Evolutionary conservation across 2,888 invertebrate species (phyloP).

Genomic region (Apamea anceps): DNA sequence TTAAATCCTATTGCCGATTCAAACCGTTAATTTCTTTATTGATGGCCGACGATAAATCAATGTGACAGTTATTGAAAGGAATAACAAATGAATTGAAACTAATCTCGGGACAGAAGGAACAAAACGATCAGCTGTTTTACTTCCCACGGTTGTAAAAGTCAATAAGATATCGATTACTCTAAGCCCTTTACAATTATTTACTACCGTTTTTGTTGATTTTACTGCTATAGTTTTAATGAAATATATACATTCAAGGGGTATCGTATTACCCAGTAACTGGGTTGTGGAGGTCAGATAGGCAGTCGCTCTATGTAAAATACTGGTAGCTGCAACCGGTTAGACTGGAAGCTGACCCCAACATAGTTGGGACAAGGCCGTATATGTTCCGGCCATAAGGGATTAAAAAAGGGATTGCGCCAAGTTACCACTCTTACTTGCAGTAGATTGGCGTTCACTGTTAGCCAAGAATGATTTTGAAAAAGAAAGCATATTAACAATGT

Average conservation of each 20-base stretch:
- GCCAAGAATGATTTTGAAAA: too few species aligned
- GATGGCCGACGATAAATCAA: slow-evolving; percentile 21
- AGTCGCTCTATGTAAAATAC: too few species aligned
- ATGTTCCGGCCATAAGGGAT: neutral
- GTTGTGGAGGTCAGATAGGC: too few species aligned
- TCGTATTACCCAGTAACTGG: too few species aligned
- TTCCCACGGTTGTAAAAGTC: slow-evolving; percentile 40
- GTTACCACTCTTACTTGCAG: neutral
- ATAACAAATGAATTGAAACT: slow-evolving; percentile 40
- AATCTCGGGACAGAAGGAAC: slow-evolving; percentile 29
- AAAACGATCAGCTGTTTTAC: slow-evolving; percentile 40
- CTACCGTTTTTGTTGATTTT: neutral
- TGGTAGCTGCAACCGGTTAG: too few species aligned
- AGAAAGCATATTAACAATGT: neutral
- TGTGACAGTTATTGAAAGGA: slow-evolving; percentile 32
- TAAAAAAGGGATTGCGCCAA: neutral
- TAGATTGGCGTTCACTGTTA: neutral
- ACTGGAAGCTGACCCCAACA: too few species aligned
- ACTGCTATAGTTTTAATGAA: neutral
- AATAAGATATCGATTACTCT: slow-evolving; percentile 44
- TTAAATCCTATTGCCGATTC: neutral
- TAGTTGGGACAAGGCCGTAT: too few species aligned
- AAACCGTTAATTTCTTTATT: slow-evolving; percentile 8
- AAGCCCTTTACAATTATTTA: slow-evolving; percentile 29
- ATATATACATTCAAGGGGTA: neutral